Base-by-base conservation (phyloP, 2,113 vertebrate genomes). In the Nipponia nippon region DNA sequence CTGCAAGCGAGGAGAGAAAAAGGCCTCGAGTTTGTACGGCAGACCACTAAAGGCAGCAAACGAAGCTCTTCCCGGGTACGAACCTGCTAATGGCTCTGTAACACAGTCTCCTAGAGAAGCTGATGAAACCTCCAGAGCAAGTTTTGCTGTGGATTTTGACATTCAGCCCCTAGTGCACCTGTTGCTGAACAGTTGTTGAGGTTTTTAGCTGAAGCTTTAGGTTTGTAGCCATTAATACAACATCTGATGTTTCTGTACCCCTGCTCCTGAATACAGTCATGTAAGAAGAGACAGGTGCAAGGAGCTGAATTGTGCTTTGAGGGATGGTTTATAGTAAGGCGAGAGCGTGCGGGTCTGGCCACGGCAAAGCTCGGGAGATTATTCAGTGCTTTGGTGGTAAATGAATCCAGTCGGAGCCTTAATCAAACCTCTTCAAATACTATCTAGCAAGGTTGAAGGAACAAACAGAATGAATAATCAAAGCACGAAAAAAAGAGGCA, bases 121-220 rank as follows among this genome's bases (percentile, higher is more conserved):
- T 47, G 56, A 9, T 47, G 93, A 91, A 92, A 59, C 59, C 89
- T 86, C 40, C 63, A 23, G 71, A 83, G 82, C 62, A 87, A 79
- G 78, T 89, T 94, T 63, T 80, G 70, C 81, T 36, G 62, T 42
- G 11, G 40, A 27, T 71, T 75, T 80, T 84, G 93, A 59, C 58
- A 42, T 84, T 87, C 83, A 90, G 63, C 27, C 66, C 16, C 2
- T 1, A 25, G 62, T 16, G 87, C 97, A 97, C 97, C 97, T 98
- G 97, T 97, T 94, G 85, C 94, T 56, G 80, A 97, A 83, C 97
- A 97, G 97, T 95, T 97, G 97, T 69, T 91, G 95, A 92, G 95
- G 72, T 96, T 97, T 97, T 94, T 72, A 96, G 95, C 71, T 0
- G 1, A 95, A 97, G 96, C 93, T 95, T 96, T 95, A 79, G 56